phyloP scores from a whole-genome alignment of 2,113 vertebrate species.

The Perccottus glenii region DNA sequence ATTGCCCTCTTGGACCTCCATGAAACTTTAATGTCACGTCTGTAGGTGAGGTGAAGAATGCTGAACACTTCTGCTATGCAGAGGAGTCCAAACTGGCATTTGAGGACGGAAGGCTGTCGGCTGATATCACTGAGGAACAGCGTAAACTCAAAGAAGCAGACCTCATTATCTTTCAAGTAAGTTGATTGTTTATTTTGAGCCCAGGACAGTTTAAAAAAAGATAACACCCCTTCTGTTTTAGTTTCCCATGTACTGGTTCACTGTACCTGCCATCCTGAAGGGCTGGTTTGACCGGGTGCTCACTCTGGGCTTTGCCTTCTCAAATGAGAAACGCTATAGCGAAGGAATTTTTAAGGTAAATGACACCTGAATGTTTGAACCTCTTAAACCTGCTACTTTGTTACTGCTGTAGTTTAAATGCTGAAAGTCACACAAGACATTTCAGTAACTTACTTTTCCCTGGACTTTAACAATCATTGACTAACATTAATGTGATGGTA shows the following conservation, averaged over 20 bases:
- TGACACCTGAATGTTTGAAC: too few species aligned
- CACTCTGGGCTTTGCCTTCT: slow-evolving; percentile 75
- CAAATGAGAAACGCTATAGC: slow-evolving; percentile 68
- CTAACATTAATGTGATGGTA: too few species aligned
- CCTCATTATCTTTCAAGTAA: slow-evolving; percentile 85
- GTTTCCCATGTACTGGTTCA: slow-evolving; percentile 87
- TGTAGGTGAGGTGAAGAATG: slow-evolving; percentile 71
- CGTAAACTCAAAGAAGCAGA: slow-evolving; percentile 80
- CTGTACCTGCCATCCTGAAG: slow-evolving; percentile 84
- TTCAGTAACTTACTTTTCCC: too few species aligned
- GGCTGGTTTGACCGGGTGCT: slow-evolving; percentile 86
- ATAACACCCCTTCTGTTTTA: slow-evolving; percentile 18
- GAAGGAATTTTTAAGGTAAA: slow-evolving; percentile 80
- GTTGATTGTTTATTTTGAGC: neutral
- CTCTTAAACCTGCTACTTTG: too few species aligned
- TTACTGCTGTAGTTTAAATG: too few species aligned
- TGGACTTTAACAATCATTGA: too few species aligned
- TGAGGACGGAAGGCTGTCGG: slow-evolving; percentile 74
- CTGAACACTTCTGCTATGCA: slow-evolving; percentile 74
- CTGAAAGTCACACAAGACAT: too few species aligned
- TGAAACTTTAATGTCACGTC: neutral
- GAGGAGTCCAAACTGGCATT: slow-evolving; percentile 73
- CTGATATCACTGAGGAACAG: slow-evolving; percentile 80
- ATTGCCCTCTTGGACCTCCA: neutral
- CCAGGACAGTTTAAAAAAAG: neutral